Base-by-base conservation (phyloP, 92 coral and sea anemone genomes). In the Parazoanthus darwini region DNA sequence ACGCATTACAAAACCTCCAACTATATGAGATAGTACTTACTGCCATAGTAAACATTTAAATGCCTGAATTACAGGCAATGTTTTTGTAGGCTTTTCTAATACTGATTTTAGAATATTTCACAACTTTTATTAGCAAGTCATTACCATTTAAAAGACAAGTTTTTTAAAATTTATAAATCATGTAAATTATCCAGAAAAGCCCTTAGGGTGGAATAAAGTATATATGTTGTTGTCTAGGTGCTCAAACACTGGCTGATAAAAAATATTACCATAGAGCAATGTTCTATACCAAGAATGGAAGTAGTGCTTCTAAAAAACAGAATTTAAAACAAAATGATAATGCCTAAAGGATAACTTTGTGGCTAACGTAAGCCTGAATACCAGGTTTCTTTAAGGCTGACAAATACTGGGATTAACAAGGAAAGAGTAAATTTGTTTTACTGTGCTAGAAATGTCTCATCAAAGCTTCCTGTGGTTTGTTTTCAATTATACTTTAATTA, bases 401-500 rank as follows among this genome's bases (percentile, higher is more conserved):
- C 70, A 63, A 63, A 63, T 8, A 63, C 70, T 9, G 22, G 70
- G 70, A 63, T 63, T 63, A 23, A 22, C 70, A 18, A 36, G n/a
- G 33, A 76, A 76, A 7, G 68, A 54, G 37, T 10, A 54, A 6
- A 7, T 0, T 22, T 37, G 37, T 6, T 6, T 63, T 59, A 44
- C 14, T 81, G 26, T n/a, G 35, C 50, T 25, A 39, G 54, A 83
- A n/a, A 13, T 71, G 0, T 68, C 77, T 46, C 36, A 1, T 39
- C 56, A 29, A 29, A 35, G 59, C 22, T 68, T 20, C 46, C 79
- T 71, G 56, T 48, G 23, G 78, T 48, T 70, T 71, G 87, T 71
- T 84, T 84, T 14, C 8, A 44, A 71, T 13, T 84, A 51, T 18
- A 10, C n/a, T 44, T 84, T 71, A 84, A 84, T 84, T 68, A 70